Percentiles rank a stretch among this genome's conserved stretches.
phyloP scores from a whole-genome alignment of 2,113 vertebrate species.

The Percopsis transmontana region DNA sequence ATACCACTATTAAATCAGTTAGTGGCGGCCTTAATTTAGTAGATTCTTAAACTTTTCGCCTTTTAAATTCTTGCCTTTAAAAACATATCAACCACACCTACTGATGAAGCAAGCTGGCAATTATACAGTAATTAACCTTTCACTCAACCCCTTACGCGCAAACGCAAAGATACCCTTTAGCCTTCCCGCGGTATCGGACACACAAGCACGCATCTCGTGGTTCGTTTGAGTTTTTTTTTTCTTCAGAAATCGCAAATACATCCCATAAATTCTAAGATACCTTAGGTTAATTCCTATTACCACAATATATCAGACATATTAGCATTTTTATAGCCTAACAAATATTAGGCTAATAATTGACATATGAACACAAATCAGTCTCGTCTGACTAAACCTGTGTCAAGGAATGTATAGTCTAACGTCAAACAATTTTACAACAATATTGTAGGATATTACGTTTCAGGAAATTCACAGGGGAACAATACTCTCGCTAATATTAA shows the following conservation, averaged over 20 bases:
- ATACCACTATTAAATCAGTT: constrained; percentile 25
- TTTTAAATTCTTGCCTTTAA: constrained; percentile 27
- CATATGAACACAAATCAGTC: too few relatives aligned
- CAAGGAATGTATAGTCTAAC: too few relatives aligned
- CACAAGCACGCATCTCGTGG: constrained; percentile 39
- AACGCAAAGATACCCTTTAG: background rate
- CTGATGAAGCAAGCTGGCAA: constrained; percentile 54
- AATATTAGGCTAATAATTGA: too few relatives aligned
- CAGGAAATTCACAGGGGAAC: too few relatives aligned
- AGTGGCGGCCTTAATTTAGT: constrained; percentile 37
- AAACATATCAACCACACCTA: constrained; percentile 15
- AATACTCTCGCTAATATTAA: too few relatives aligned
- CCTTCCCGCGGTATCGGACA: constrained; percentile 24
- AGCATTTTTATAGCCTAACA: too few relatives aligned
- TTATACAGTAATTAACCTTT: constrained; percentile 58
- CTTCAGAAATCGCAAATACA: background rate
- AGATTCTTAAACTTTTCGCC: constrained; percentile 28
- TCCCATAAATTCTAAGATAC: background rate
- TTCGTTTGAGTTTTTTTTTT: constrained; percentile 77
- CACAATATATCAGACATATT: too few relatives aligned
- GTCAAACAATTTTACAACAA: too few relatives aligned
- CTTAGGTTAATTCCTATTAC: too few relatives aligned
- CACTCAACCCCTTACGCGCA: constrained; percentile 35
- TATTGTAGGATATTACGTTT: too few relatives aligned
- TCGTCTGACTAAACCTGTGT: too few relatives aligned